Conservation (phyloP, 2,113 vertebrate genomes). For the Phylloscopus trochilus region DNA sequence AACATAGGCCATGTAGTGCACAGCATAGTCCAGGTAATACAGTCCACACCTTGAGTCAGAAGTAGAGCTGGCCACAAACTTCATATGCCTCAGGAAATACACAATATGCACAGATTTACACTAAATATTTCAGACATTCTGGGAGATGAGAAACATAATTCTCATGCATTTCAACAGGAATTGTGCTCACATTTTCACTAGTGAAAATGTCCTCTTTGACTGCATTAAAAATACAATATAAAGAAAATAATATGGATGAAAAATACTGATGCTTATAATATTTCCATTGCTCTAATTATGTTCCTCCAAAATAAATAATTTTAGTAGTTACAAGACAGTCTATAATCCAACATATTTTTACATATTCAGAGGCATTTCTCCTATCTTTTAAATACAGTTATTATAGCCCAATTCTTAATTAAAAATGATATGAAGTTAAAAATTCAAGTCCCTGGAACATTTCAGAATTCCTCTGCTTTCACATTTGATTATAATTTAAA, state of each 20-base stretch:
- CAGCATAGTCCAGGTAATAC: not conserved
- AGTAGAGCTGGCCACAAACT: not conserved
- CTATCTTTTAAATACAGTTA: not conserved
- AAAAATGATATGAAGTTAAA: not conserved
- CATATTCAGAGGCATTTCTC: not conserved
- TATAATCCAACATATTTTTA: not conserved
- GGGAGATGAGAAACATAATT: not conserved
- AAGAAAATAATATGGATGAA: not conserved
- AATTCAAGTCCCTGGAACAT: not conserved
- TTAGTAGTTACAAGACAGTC: not conserved
- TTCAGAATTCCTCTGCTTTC: not conserved
- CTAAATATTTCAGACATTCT: not conserved
- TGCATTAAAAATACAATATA: not conserved
- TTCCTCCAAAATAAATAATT: not conserved
- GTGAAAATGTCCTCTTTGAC: not conserved
- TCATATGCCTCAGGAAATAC: not conserved
- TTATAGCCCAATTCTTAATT: not conserved
- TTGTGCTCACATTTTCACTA: not conserved
- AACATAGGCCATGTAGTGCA: not conserved
- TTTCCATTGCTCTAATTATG: not conserved
- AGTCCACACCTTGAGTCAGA: not conserved
- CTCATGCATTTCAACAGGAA: not conserved
- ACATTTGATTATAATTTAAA: not conserved
- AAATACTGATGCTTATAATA: not conserved
- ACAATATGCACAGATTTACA: not conserved